Evolutionary conservation across 2,888 invertebrate genomes (phyloP), one percentile per base, ranked within the genome.

Genomic region (Lycophotia porphyrea): DNA sequence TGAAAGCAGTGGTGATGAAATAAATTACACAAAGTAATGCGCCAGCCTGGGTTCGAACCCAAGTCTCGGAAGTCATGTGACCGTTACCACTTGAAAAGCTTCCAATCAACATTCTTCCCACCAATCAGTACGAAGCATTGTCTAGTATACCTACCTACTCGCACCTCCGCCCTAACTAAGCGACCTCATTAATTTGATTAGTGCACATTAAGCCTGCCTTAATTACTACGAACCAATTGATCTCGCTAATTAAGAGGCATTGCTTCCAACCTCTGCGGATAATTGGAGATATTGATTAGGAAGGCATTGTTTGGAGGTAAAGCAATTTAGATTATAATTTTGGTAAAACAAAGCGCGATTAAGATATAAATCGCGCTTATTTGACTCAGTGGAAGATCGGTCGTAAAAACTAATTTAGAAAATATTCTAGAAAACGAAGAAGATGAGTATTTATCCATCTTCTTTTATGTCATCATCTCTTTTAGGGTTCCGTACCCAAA

Each of bases 121-220:
- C n/a, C 13, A 64, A 72, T 31, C n/a, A 36, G 8, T 31, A 9
- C 15, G 1, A 2, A 44, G 8, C 44, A 44, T 8, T 21, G n/a
- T 49, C 47, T 24, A 34, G 4, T 39, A 68, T 24, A 34, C 49
- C 11, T 60, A 60, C 7, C 47, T 15, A 55, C 27, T 36, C 44
- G 27, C 27, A 18, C 34, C 49, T 39, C 36, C n/a, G 9, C 68
- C n/a, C 21, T 27, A 63, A 44, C 64, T 34, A 60, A 80, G 39
- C 31, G 27, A 71, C 52, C 83, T 81, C 64, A 65, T 82, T 81
- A 72, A 71, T 52, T 55, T 82, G 34, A 64, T 78, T 82, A 73
- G 49, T 58, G 47, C 58, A 60, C 60, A 65, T 72, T 64, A 82
- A 60, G 42, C 42, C 52, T 42, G 15, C 68, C 3, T 55, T 83